These are phyloP conservation scores for Mimachlamys varia DNA, from an alignment of 2,888 invertebrate species.

Conservation along the genomic window DNA sequence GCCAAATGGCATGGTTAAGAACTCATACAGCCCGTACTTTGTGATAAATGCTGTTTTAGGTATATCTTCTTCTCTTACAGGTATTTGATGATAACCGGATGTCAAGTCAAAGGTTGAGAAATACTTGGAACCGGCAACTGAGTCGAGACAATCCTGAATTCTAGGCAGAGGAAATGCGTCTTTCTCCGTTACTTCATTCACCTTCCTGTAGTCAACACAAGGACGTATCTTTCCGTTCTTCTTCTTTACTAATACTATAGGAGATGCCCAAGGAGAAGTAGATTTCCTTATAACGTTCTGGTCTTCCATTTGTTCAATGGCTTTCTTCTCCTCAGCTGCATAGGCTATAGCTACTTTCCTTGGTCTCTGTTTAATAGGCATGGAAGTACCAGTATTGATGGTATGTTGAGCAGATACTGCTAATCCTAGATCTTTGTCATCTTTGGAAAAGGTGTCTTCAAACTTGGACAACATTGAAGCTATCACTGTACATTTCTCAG, in stretches of 20 bases:
- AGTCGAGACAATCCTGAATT: conserved; percentile 48
- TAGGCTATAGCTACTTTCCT: conserved; percentile 52
- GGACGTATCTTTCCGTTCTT: conserved; percentile 46
- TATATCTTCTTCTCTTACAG: conserved; percentile 43
- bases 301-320: conserved; percentile 48
- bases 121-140: conserved; percentile 39
- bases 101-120: conserved; percentile 48
- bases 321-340: conserved; percentile 52
- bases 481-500: too few species aligned
- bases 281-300: conserved; percentile 49
- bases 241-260: conserved; percentile 44
- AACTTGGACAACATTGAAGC: too few species aligned
- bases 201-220: conserved; percentile 48
- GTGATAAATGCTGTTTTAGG: conserved; percentile 46
- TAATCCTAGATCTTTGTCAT: conserved; percentile 53
- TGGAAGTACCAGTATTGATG: conserved; percentile 51
- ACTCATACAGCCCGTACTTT: conserved; percentile 49
- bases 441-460: conserved; percentile 49
- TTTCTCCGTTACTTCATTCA: conserved; percentile 41
- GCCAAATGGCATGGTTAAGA: conserved; percentile 50
- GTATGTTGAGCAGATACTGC: conserved; percentile 50
- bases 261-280: conserved; percentile 50
- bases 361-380: conserved; percentile 50
- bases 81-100: conserved; percentile 46
- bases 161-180: conserved; percentile 46